These are phyloP conservation scores for Anastrepha obliqua DNA, from an alignment of 1,140 invertebrate genomes.

Conservation along the genomic window DNA sequence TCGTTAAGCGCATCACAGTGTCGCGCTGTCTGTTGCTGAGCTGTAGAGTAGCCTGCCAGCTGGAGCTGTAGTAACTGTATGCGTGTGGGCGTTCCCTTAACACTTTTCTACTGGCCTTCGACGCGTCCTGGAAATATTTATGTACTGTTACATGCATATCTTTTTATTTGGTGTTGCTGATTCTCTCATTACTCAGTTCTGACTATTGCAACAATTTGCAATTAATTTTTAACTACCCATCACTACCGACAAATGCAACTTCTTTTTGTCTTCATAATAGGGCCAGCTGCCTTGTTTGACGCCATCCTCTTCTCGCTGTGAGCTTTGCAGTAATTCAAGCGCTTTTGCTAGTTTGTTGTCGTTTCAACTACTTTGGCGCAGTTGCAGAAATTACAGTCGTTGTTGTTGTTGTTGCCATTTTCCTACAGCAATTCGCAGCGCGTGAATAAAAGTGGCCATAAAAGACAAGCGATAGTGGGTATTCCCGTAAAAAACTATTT, in stretches of 20 bases:
- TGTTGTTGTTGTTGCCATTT: not conserved
- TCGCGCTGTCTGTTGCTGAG: not conserved
- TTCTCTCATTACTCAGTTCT: not conserved
- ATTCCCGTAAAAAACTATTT: not conserved
- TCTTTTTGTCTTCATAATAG: not conserved
- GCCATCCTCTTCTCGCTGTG: not conserved
- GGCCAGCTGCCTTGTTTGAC: not conserved
- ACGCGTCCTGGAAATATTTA: not conserved
- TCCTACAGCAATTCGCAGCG: not conserved
- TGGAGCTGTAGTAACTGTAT: not conserved
- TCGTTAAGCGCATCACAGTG: slow-evolving; percentile 11
- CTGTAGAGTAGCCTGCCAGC: not conserved
- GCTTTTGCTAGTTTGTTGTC: slow-evolving; percentile 6
- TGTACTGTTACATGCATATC: not conserved
- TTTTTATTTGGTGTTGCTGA: not conserved
- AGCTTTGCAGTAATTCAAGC: not conserved
- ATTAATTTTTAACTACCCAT: slow-evolving; percentile 38
- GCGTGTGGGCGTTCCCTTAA: not conserved
- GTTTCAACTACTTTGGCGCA: slow-evolving; percentile 2
- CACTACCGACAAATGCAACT: not conserved
- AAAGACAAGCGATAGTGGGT: slow-evolving; percentile 25
- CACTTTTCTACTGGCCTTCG: not conserved
- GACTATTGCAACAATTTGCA: slow-evolving; percentile 34
- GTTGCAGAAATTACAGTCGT: not conserved
- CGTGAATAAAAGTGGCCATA: slow-evolving; percentile 16